A percentile compares a stretch with the other conserved stretches of the same genome.
Evolutionary conservation across 2,113 vertebrate genomes (phyloP).

Genomic region (Ochotona curzoniae): DNA sequence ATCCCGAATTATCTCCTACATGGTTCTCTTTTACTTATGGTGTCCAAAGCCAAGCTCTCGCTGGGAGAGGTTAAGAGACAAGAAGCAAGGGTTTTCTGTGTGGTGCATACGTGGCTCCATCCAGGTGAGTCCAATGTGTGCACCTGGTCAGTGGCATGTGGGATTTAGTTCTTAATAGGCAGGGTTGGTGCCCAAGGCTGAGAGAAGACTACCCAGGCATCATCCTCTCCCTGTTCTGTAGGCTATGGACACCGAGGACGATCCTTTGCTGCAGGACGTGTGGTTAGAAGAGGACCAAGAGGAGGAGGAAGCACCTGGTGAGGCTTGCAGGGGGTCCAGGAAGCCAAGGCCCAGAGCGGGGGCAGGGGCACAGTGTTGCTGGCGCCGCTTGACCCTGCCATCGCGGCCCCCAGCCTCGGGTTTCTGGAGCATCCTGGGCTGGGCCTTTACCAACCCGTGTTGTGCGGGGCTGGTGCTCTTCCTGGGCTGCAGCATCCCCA

Average conservation of each 20-base stretch:
- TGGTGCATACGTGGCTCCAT: background rate
- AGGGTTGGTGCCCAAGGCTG: background rate
- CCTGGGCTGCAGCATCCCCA: slow-evolving; percentile 91
- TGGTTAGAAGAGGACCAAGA: slow-evolving; percentile 90
- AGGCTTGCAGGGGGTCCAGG: slow-evolving; percentile 69
- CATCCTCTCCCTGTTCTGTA: slow-evolving; percentile 68
- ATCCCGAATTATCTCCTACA: background rate
- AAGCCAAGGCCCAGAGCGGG: slow-evolving; percentile 71
- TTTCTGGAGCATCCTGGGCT: slow-evolving; percentile 93
- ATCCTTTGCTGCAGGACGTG: slow-evolving; percentile 90
- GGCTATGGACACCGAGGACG: slow-evolving; percentile 94
- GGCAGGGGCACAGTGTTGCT: slow-evolving; percentile 81
- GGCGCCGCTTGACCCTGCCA: slow-evolving; percentile 73
- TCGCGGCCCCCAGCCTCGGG: slow-evolving; percentile 71
- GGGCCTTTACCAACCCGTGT: slow-evolving; percentile 94
- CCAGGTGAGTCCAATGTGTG: background rate
- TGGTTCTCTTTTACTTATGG: background rate
- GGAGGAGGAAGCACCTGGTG: slow-evolving; percentile 88
- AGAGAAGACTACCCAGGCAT: background rate
- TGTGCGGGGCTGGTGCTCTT: slow-evolving; percentile 91
- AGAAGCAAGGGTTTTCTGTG: background rate
- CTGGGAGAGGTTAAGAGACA: background rate
- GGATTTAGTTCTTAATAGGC: background rate
- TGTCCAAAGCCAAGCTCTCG: slow-evolving; percentile 17
- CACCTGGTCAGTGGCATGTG: background rate